Evolutionary conservation across 2,113 vertebrate genomes (phyloP).

Genomic region (Hucho hucho): DNA sequence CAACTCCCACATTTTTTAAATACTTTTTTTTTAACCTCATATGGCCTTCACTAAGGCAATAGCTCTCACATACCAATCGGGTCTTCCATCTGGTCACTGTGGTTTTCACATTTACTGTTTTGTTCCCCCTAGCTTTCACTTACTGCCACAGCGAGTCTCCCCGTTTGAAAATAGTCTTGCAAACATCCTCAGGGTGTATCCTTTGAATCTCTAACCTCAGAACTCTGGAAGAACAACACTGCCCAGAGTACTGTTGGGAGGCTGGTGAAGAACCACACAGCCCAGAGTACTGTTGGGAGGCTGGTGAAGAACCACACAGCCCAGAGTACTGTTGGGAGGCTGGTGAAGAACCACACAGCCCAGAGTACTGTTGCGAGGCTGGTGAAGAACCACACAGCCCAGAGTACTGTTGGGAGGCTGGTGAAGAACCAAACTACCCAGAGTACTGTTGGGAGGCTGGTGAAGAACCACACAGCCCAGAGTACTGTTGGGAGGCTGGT

Average conservation of each 20-base stretch:
- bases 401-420: no score
- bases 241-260: constrained; percentile 28
- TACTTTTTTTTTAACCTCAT: constrained; percentile 43
- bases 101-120: constrained; percentile 48
- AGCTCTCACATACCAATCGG: constrained; percentile 64
- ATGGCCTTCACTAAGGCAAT: constrained; percentile 63
- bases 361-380: no score
- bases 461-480: no score
- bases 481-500: no score
- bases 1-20: no score
- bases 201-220: constrained; percentile 33
- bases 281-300: constrained; percentile 11
- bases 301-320: constrained; percentile 7
- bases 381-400: no score
- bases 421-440: no score
- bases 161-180: constrained; percentile 33
- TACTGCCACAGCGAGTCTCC: constrained; percentile 38
- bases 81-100: constrained; percentile 69
- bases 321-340: no score
- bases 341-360: no score
- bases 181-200: constrained; percentile 51
- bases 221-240: constrained; percentile 11
- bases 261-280: constrained; percentile 11
- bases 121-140: constrained; percentile 43
- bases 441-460: no score